phyloP scores from a whole-genome alignment of 2,113 vertebrate species.

The Sarotherodon lohbergeri region DNA sequence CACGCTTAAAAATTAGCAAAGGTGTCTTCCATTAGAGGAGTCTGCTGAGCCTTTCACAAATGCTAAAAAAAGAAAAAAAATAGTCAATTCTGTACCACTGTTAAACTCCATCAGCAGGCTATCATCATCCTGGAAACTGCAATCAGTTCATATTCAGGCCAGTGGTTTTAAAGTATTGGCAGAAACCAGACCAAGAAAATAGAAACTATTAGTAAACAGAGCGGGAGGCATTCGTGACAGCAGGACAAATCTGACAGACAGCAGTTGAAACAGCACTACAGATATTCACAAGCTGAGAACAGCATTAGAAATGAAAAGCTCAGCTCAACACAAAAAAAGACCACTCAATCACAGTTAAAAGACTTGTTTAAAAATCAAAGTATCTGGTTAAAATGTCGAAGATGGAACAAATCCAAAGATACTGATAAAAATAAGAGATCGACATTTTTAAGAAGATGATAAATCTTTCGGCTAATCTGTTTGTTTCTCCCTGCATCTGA shows the following conservation, averaged over 20 bases:
- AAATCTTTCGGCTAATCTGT: not conserved
- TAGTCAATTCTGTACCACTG: not conserved
- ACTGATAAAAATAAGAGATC: not conserved
- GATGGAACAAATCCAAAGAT: not conserved
- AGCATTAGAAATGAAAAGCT: not conserved
- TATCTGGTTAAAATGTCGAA: not conserved
- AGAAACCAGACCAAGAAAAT: not conserved
- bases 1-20: not conserved
- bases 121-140: not conserved
- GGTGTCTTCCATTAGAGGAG: not conserved
- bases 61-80: accelerated
- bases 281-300: not conserved
- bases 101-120: not conserved
- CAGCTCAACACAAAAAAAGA: not conserved
- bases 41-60: not conserved
- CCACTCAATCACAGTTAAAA: not conserved
- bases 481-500: not conserved
- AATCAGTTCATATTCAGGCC: not conserved
- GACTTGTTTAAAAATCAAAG: not conserved
- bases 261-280: not conserved
- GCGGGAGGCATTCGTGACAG: not conserved
- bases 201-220: not conserved
- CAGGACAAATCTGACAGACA: not conserved
- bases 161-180: not conserved
- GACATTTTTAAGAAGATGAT: not conserved